Percentiles rank a stretch among this genome's conserved stretches.
These are phyloP conservation scores for Lethocerus indicus DNA, from an alignment of 1,140 invertebrate species.

Conservation along the genomic window DNA sequence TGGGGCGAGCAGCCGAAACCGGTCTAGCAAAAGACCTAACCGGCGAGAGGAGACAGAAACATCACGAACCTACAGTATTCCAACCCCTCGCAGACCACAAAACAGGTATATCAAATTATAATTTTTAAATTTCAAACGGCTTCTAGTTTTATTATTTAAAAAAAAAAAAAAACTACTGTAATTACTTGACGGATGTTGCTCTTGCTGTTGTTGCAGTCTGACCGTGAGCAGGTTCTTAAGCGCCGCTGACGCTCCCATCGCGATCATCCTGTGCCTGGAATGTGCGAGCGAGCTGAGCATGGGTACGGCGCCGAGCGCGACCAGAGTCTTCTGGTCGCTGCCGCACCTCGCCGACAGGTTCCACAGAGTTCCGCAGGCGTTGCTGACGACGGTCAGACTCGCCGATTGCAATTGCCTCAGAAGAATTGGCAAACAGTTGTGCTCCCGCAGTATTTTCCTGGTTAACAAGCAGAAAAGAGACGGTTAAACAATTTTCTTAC, in stretches of 20 bases:
- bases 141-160: no score
- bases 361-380: slow-evolving; percentile 91
- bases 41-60: no score
- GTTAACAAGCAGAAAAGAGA: neutral
- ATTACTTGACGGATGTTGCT: slow-evolving; percentile 12
- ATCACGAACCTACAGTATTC: no score
- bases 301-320: slow-evolving; percentile 82
- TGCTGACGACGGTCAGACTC: slow-evolving; percentile 86
- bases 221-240: slow-evolving; percentile 82
- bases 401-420: slow-evolving; percentile 83
- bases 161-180: no score
- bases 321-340: slow-evolving; percentile 73
- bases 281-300: slow-evolving; percentile 86
- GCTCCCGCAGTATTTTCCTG: slow-evolving; percentile 60
- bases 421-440: slow-evolving; percentile 76
- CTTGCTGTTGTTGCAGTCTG: slow-evolving; percentile 33
- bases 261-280: slow-evolving; percentile 95
- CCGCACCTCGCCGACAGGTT: slow-evolving; percentile 81
- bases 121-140: no score
- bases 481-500: neutral
- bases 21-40: no score
- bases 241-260: slow-evolving; percentile 85
- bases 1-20: no score
- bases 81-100: no score
- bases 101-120: no score